A percentile compares a stretch with the other conserved stretches of the same genome.
Conservation (phyloP, 2,797 vertebrate species). For the Hoplostethus mediterraneus region DNA sequence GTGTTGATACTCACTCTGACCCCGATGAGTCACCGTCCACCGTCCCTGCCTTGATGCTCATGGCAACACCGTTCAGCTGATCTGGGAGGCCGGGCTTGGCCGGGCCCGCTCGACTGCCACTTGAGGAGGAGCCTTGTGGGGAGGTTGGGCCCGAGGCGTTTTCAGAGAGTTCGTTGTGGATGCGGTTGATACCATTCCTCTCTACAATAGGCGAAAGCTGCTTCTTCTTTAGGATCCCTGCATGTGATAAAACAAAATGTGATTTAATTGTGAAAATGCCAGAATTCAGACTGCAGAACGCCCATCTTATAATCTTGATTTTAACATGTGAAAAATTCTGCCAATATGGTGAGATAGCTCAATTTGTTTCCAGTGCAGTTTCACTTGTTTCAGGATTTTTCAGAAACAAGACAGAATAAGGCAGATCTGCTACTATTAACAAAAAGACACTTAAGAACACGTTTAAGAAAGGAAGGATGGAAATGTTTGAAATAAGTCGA, state of each 20-base stretch:
- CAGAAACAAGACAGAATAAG: too few species aligned
- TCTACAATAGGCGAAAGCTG: slow-evolving; percentile 90
- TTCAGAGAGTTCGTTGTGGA: slow-evolving; percentile 85
- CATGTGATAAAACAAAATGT: background rate
- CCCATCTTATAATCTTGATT: too few species aligned
- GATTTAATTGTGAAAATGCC: background rate
- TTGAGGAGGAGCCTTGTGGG: slow-evolving; percentile 85
- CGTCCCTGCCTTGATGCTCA: slow-evolving; percentile 90
- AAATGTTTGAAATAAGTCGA: too few species aligned
- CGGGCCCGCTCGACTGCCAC: slow-evolving; percentile 73
- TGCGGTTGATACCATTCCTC: slow-evolving; percentile 85
- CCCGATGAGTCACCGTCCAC: slow-evolving; percentile 94
- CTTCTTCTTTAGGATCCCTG: slow-evolving; percentile 96
- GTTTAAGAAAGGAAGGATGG: too few species aligned
- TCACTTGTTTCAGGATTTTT: too few species aligned
- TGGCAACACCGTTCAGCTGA: slow-evolving; percentile 87
- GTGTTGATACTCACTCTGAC: slow-evolving; percentile 91
- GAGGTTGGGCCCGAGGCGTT: slow-evolving; percentile 75
- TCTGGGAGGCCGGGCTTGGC: slow-evolving; percentile 82
- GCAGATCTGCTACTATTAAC: too few species aligned
- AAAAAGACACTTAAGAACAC: too few species aligned
- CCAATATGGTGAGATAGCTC: too few species aligned
- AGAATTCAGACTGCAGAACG: background rate
- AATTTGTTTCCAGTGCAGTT: too few species aligned
- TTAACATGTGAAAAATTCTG: too few species aligned